phyloP scores from a whole-genome alignment of 2,113 vertebrate genomes.

The Colius striatus region DNA sequence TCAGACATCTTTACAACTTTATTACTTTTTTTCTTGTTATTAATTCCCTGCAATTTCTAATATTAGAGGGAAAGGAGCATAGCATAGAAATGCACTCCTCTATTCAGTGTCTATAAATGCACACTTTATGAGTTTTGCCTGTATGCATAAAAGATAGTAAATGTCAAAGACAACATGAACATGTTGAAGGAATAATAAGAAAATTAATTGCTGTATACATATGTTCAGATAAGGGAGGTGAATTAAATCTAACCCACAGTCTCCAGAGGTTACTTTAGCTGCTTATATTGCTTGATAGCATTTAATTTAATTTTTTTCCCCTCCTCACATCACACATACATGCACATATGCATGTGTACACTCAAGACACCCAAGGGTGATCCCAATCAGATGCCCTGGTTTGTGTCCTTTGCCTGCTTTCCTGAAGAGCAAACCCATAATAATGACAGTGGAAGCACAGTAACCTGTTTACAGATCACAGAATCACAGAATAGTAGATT shows the following conservation, averaged over 20 bases:
- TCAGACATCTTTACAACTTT: not conserved
- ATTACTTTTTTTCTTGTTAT: not conserved
- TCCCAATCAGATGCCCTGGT: not conserved
- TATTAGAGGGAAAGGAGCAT: not conserved
- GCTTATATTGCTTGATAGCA: not conserved
- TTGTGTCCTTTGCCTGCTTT: not conserved
- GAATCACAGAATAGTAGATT: no score
- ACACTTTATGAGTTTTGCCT: not conserved
- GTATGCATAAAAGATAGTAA: not conserved
- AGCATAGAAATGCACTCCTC: not conserved
- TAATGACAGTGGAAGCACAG: not conserved
- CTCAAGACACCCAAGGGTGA: not conserved
- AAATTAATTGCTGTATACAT: not conserved
- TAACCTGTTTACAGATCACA: not conserved
- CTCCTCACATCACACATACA: not conserved
- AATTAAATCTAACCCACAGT: not conserved
- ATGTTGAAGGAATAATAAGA: not conserved
- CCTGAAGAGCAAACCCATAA: not conserved
- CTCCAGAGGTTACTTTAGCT: not conserved
- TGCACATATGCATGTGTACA: not conserved
- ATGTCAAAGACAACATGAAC: not conserved
- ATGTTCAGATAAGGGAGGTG: not conserved
- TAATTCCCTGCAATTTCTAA: not conserved
- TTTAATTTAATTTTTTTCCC: not conserved
- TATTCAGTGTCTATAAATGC: not conserved